phyloP scores from a whole-genome alignment of 2,888 invertebrate genomes.

The Thymelicus sylvestris region DNA sequence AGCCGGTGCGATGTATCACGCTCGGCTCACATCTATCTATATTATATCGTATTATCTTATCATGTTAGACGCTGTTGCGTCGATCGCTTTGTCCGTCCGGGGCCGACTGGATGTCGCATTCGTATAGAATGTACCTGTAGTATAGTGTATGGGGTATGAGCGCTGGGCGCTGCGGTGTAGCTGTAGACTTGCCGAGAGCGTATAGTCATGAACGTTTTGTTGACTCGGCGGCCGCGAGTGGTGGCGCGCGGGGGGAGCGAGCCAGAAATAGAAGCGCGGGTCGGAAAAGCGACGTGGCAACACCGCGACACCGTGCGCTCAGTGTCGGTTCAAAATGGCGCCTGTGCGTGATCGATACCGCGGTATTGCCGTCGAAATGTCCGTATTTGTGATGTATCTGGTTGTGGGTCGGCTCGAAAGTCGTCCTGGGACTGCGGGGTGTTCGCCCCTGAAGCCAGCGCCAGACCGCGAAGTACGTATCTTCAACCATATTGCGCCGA shows the following conservation, averaged over 20 bases:
- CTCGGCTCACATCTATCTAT: constrained; percentile 50
- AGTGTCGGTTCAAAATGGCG: constrained; percentile 85
- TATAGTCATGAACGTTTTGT: constrained; percentile 67
- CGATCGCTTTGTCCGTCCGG: constrained; percentile 47
- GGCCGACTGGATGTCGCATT: constrained; percentile 65
- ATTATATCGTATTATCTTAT: constrained; percentile 66
- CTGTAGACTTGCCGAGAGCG: constrained; percentile 37
- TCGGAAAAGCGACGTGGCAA: constrained; percentile 81
- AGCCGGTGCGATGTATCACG: constrained; percentile 67
- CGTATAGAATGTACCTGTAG: constrained; percentile 57
- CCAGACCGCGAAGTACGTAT: constrained; percentile 82
- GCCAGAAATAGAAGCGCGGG: constrained; percentile 81
- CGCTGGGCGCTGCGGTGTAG: constrained; percentile 49
- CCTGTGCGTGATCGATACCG: constrained; percentile 84
- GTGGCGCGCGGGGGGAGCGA: constrained; percentile 60
- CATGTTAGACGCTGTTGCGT: constrained; percentile 60
- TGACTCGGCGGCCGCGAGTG: constrained; percentile 68
- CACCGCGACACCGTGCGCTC: constrained; percentile 74
- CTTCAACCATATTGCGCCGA: constrained; percentile 80
- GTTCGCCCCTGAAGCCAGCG: constrained; percentile 69
- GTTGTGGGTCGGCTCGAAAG: constrained; percentile 79
- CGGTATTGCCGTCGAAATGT: constrained; percentile 79
- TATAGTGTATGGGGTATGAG: constrained; percentile 44
- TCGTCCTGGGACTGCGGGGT: constrained; percentile 73
- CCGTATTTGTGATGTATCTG: constrained; percentile 77